Evolutionary conservation across 2,888 invertebrate genomes (phyloP).

Genomic region (Nemotelus pantherinus): DNA sequence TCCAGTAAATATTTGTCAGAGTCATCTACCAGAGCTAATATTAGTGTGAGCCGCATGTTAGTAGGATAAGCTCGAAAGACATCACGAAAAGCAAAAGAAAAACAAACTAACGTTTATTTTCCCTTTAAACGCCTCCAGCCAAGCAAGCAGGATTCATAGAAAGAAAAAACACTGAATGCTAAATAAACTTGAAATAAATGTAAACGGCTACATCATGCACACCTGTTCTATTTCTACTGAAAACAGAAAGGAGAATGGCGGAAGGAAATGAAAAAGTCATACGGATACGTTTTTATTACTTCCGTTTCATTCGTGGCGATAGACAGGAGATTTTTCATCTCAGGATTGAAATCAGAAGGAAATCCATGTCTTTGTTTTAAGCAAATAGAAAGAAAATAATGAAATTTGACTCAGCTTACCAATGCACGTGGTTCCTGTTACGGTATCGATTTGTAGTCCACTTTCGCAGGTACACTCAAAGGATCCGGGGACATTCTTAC

Average conservation of each 20-base stretch:
- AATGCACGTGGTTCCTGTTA: conserved; percentile 65
- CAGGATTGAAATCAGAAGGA: background rate
- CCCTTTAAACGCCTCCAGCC: background rate
- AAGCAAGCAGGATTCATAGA: background rate
- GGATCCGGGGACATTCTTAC: conserved; percentile 69
- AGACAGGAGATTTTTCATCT: conserved; percentile 2
- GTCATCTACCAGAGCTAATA: too few relatives aligned
- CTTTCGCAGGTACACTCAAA: conserved; percentile 68
- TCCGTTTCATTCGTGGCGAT: conserved; percentile 27
- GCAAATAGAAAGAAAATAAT: background rate
- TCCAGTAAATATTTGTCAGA: background rate
- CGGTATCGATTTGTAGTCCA: conserved; percentile 66
- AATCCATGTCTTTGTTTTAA: conserved; percentile 2
- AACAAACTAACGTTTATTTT: background rate
- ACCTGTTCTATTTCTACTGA: conserved; percentile 44
- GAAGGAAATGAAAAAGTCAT: conserved; percentile 44
- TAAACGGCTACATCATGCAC: conserved; percentile 49
- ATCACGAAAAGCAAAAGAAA: background rate
- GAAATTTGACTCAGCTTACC: conserved; percentile 61
- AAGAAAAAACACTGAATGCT: conserved; percentile 19
- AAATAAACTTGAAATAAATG: conserved; percentile 17
- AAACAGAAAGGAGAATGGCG: conserved; percentile 9
- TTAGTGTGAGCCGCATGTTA: too few relatives aligned
- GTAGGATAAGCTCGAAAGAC: background rate
- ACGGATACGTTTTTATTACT: conserved; percentile 32